Evolutionary conservation across 2,113 vertebrate species (phyloP), one percentile per base, ranked within the genome.

Genomic region (Scortum barcoo): DNA sequence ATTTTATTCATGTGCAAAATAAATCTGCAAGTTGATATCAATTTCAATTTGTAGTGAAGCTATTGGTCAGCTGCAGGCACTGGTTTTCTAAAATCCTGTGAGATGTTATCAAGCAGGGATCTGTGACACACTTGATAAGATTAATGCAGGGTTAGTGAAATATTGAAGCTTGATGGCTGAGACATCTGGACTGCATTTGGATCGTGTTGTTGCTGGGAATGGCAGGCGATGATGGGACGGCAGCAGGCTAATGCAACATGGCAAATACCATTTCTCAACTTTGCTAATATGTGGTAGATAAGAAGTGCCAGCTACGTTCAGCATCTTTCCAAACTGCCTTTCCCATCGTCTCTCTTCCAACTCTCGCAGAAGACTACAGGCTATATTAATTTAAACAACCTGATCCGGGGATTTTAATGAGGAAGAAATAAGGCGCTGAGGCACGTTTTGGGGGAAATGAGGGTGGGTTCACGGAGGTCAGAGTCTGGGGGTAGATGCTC

Each of bases 401-500:
- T 86, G 95, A 89, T 79, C 93, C 91, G 94, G 93, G 95, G 95
- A 93, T 96, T 96, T 96, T 96, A 96, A 96, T 95, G 95, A 94
- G 86, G 62, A 68, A 63, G 68, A 5, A 65, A 80, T 76, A 69
- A 93, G 95, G 95, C 95, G 93, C 95, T 95, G 95, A 96, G 78
- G 80, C 66, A 76, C 73, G 30, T 85, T 87, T 84, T 58, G 50
- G 78, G 71, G 89, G 88, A 85, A 85, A 94, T 95, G 93, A 96
- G 96, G 95, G 93, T 94, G 94, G 95, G 96, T 96, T 96, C 96
- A 95, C 94, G 94, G 93, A 93, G 90, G 95, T 91, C 89, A 91
- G 96, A 96, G 93, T 85, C 88, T 90, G 94, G 93, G 93, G 93
- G 92, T 94, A 89, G 96, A 97, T 98, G 97, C 95, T 96, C 97